phyloP scores from a whole-genome alignment of 2,797 vertebrate genomes.

The Poeciliopsis turneri region DNA sequence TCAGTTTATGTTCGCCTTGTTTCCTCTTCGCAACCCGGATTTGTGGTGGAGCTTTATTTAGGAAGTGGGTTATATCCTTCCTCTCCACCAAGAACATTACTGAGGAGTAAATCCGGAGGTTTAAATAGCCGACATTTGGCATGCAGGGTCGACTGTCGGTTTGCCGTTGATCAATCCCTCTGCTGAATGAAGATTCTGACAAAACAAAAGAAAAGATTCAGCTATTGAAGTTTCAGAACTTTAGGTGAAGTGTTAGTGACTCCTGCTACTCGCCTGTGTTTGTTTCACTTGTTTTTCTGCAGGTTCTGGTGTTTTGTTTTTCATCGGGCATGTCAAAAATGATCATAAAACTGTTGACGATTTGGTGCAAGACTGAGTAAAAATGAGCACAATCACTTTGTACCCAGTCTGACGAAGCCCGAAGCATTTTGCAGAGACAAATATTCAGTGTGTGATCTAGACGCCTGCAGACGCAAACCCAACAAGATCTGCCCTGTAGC shows the following conservation, averaged over 20 bases:
- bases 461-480: not conserved
- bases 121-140: constrained; percentile 22
- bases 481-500: not conserved
- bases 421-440: not conserved
- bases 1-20: constrained; percentile 63
- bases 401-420: not conserved
- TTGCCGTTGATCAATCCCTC: not conserved
- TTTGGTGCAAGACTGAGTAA: not conserved
- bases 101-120: constrained; percentile 49
- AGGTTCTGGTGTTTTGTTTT: not conserved
- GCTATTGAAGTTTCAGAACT: not conserved
- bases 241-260: not conserved
- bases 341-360: not conserved
- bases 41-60: constrained; percentile 70
- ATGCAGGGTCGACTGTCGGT: constrained; percentile 27
- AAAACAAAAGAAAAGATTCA: constrained; percentile 5
- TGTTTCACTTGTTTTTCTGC: not conserved
- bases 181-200: constrained; percentile 1
- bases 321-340: not conserved
- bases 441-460: not conserved
- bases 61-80: constrained; percentile 82
- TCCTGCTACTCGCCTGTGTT: not conserved
- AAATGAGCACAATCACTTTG: not conserved
- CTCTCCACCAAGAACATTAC: constrained; percentile 67
- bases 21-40: constrained; percentile 60